Percentiles rank a stretch among this genome's conserved stretches.
These are phyloP conservation scores for Drosophila ananassae DNA, from an alignment of 1,140 invertebrate species.

Conservation along the genomic window DNA sequence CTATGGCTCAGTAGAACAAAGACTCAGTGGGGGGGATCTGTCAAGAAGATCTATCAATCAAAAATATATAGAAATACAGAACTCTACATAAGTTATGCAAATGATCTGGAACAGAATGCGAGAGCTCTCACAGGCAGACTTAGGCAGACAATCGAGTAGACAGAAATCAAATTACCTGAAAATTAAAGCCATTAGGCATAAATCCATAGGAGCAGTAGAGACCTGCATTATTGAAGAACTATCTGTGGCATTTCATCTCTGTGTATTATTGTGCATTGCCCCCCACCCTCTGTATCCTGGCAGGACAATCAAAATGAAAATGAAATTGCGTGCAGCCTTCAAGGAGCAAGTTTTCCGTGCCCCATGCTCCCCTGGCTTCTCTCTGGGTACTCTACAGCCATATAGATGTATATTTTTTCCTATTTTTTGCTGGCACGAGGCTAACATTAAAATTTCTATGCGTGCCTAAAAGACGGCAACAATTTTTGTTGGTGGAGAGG, in stretches of 20 bases:
- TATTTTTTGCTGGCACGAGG: constrained; percentile 60
- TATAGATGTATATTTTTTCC: constrained; percentile 22
- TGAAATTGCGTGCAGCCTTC: constrained; percentile 62
- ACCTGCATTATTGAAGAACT: constrained; percentile 29
- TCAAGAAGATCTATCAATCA: too few species aligned
- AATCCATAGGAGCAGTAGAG: constrained; percentile 17
- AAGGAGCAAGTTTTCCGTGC: background rate
- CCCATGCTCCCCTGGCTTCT: background rate
- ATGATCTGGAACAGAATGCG: background rate
- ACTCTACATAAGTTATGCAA: background rate
- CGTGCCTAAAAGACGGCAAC: constrained; percentile 72
- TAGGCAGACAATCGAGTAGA: constrained; percentile 8
- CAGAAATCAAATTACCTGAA: constrained; percentile 12
- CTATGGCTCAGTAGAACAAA: background rate
- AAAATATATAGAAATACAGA: too few species aligned
- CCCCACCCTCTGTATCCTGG: constrained; percentile 12
- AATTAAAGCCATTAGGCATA: constrained; percentile 15
- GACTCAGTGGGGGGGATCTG: too few species aligned
- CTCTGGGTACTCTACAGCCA: background rate
- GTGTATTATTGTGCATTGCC: constrained; percentile 26
- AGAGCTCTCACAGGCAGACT: background rate
- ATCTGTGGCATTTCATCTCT: constrained; percentile 23
- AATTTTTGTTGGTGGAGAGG: constrained; percentile 1
- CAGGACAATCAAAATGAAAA: constrained; percentile 59
- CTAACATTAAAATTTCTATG: constrained; percentile 79